phyloP scores from a whole-genome alignment of 2,888 invertebrate species.

The Mythimna vitellina region DNA sequence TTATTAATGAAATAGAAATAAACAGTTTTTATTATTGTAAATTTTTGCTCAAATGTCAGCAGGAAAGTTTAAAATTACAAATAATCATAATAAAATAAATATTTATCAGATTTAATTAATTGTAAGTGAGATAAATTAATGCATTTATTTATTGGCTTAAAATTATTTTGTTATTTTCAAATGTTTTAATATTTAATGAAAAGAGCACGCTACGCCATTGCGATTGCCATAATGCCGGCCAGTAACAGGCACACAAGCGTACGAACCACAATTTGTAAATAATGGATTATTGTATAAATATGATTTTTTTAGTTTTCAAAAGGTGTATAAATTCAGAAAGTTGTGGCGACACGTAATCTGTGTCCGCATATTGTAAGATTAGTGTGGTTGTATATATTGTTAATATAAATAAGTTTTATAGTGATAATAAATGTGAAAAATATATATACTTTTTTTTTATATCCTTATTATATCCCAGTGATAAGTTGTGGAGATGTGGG shows the following conservation, averaged over 20 bases:
- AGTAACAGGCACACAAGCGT: conserved; percentile 35
- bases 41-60: conserved; percentile 62
- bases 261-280: conserved; percentile 21
- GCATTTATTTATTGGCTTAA: conserved; percentile 52
- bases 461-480: neutral
- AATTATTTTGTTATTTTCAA: conserved; percentile 11
- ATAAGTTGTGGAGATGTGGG: neutral
- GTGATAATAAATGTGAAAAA: conserved; percentile 73
- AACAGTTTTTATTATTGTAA: conserved; percentile 34
- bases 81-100: conserved; percentile 15
- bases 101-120: conserved; percentile 28
- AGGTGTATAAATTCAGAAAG: conserved; percentile 9
- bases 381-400: conserved; percentile 75
- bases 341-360: conserved; percentile 8
- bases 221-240: conserved; percentile 51
- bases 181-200: conserved; percentile 9
- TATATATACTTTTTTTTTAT: conserved; percentile 56
- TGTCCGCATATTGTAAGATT: conserved; percentile 58
- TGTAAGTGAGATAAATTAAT: conserved; percentile 34
- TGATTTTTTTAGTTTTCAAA: conserved; percentile 41
- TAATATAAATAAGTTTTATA: conserved; percentile 72
- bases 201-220: conserved; percentile 52
- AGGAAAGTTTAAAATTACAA: conserved; percentile 2
- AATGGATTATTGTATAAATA: conserved; percentile 36
- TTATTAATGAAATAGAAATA: conserved; percentile 24